Evolutionary conservation across 1,140 invertebrate species (phyloP).

Genomic region (Saccostrea glomerata): DNA sequence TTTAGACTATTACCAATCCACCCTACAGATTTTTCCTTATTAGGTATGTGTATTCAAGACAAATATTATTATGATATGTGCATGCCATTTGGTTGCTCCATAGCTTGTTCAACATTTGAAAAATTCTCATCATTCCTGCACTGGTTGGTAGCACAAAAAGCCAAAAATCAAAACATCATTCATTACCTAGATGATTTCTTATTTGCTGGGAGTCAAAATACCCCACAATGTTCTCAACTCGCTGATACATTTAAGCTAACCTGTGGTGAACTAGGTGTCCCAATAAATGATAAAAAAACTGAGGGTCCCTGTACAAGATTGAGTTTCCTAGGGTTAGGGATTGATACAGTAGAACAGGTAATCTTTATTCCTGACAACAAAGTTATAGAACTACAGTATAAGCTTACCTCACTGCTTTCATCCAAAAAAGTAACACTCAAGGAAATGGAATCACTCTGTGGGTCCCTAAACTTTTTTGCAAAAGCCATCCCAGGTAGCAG

Average conservation of each 20-base stretch:
- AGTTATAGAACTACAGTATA: neutral
- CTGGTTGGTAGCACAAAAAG: neutral
- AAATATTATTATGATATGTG: too few relatives aligned
- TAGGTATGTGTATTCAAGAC: conserved; percentile 28
- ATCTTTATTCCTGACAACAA: conserved; percentile 24
- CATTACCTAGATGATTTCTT: conserved; percentile 56
- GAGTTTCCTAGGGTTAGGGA: conserved; percentile 35
- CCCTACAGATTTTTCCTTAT: conserved; percentile 21
- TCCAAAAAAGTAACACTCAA: conserved; percentile 13
- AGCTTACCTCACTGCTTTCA: neutral
- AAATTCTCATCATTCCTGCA: too few relatives aligned
- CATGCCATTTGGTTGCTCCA: too few relatives aligned
- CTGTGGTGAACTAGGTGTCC: conserved; percentile 23
- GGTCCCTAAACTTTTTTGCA: conserved; percentile 3
- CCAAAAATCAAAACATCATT: neutral
- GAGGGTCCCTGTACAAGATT: too few relatives aligned
- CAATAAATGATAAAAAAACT: conserved; percentile 28
- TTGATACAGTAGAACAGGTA: conserved; percentile 23
- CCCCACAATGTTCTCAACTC: neutral
- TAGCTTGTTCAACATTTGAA: too few relatives aligned
- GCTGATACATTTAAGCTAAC: neutral
- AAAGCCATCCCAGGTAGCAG: conserved; percentile 16
- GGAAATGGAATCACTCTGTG: neutral
- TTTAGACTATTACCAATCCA: conserved; percentile 26
- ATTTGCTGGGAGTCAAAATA: conserved; percentile 23